Conservation (phyloP, 2,797 vertebrate genomes). For the Rhinella marina region DNA sequence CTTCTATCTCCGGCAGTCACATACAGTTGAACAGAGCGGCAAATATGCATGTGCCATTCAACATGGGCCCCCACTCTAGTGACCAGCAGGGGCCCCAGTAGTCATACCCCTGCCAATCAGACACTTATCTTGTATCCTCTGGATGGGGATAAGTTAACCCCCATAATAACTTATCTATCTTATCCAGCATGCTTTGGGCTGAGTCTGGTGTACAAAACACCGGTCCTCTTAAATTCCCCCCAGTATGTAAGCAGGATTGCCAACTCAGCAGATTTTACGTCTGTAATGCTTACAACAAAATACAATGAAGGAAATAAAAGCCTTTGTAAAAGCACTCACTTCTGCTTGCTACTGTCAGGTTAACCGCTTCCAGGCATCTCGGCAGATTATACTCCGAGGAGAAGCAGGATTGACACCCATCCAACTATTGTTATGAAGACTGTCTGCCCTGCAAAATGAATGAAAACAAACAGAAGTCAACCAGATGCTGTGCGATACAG, state of each 20-base stretch:
- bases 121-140: too few species aligned
- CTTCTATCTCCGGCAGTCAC: too few species aligned
- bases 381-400: constrained; percentile 35
- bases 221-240: too few species aligned
- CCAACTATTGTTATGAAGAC: constrained; percentile 52
- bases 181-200: too few species aligned
- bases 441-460: constrained; percentile 36
- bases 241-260: constrained; percentile 7
- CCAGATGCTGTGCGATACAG: constrained; percentile 41
- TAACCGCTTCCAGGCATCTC: constrained; percentile 48
- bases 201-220: too few species aligned
- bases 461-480: constrained; percentile 49
- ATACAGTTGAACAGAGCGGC: too few species aligned
- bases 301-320: not conserved
- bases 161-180: too few species aligned
- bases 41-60: too few species aligned
- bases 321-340: constrained; percentile 17
- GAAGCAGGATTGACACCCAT: constrained; percentile 43
- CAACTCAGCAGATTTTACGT: not conserved
- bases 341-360: constrained; percentile 37
- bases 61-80: too few species aligned
- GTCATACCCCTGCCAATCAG: too few species aligned
- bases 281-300: not conserved
- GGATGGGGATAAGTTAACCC: too few species aligned
- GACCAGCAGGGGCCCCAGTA: too few species aligned